These are phyloP conservation scores for Mesopsocus fuscifrons DNA, from an alignment of 2,888 invertebrate species.

Conservation along the genomic window DNA sequence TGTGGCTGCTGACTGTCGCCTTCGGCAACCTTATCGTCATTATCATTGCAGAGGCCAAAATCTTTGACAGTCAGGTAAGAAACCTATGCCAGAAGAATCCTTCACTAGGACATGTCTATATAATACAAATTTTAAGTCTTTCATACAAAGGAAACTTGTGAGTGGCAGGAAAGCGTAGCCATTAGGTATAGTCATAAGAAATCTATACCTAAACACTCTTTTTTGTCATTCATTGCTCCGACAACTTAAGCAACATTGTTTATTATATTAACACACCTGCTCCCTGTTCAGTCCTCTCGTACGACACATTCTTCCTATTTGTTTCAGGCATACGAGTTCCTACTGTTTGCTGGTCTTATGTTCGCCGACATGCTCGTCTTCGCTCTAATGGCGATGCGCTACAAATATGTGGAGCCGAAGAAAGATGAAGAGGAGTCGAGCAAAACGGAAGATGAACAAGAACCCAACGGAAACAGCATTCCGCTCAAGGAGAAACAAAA, in stretches of 20 bases:
- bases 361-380: conserved; percentile 64
- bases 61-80: conserved; percentile 55
- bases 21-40: conserved; percentile 88
- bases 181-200: too few relatives aligned
- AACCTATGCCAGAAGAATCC: background rate
- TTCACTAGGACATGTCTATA: background rate
- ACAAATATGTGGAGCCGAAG: conserved; percentile 41
- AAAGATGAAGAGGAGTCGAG: conserved; percentile 23
- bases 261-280: background rate
- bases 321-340: conserved; percentile 67
- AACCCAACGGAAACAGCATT: background rate
- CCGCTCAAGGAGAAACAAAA: background rate
- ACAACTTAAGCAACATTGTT: too few relatives aligned
- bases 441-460: background rate
- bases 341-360: conserved; percentile 77
- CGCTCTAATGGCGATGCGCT: conserved; percentile 55
- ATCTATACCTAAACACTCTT: too few relatives aligned
- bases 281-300: background rate
- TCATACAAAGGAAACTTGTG: too few relatives aligned
- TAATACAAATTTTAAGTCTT: too few relatives aligned
- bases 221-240: too few relatives aligned
- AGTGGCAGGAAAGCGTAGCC: too few relatives aligned
- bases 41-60: conserved; percentile 58
- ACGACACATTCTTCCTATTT: conserved; percentile 10
- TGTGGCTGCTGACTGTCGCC: conserved; percentile 83